These are phyloP conservation scores for Scaptomyza caliginosa DNA, from an alignment of 2,888 invertebrate genomes.

Conservation along the genomic window DNA sequence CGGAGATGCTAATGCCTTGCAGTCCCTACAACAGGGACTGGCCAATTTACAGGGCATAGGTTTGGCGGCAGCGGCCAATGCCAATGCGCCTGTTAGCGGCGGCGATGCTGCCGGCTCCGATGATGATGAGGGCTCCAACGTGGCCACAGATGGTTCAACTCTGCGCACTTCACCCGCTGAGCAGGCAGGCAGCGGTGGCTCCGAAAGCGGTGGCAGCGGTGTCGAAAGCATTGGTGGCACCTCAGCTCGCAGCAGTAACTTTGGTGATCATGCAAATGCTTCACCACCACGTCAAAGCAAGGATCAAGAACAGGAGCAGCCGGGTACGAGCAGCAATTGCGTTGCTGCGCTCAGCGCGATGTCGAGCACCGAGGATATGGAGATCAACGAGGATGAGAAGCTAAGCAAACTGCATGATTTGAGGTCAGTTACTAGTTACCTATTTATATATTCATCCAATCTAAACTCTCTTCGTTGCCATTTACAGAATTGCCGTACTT, in stretches of 20 bases:
- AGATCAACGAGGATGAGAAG: constrained; percentile 82
- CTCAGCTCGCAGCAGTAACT: constrained; percentile 96
- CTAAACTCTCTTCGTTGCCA: neutral
- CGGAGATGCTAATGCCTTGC: constrained; percentile 85
- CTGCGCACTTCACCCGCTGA: constrained; percentile 93
- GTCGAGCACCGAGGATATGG: constrained; percentile 77
- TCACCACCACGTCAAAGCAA: constrained; percentile 81
- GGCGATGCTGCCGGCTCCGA: constrained; percentile 94
- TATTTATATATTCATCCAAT: neutral
- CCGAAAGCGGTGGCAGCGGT: constrained; percentile 96
- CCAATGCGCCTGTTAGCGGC: constrained; percentile 44
- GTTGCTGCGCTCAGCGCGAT: constrained; percentile 61
- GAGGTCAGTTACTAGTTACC: constrained; percentile 60
- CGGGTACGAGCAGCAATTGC: constrained; percentile 57
- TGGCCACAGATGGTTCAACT: constrained; percentile 97
- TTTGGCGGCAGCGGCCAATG: constrained; percentile 71
- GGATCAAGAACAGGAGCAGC: constrained; percentile 55
- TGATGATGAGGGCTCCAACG: constrained; percentile 95
- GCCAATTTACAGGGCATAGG: constrained; percentile 82
- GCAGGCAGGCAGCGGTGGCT: constrained; percentile 89
- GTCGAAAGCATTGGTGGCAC: constrained; percentile 97
- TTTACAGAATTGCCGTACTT: constrained; percentile 86
- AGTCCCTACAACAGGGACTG: constrained; percentile 85
- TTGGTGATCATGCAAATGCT: constrained; percentile 87
- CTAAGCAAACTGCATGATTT: constrained; percentile 82